phyloP scores from a whole-genome alignment of 2,888 invertebrate species.

The Drosophila neotestacea region DNA sequence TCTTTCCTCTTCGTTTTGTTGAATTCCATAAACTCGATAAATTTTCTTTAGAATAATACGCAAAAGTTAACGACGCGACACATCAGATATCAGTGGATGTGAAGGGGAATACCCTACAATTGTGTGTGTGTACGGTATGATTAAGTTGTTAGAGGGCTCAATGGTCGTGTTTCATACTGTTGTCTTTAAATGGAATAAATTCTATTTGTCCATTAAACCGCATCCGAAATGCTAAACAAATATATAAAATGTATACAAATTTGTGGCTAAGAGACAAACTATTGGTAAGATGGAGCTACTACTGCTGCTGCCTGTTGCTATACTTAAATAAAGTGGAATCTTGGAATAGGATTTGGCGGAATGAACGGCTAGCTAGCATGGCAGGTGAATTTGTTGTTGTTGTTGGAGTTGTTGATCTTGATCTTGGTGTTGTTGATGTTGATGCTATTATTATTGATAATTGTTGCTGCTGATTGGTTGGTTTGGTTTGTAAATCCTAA shows the following conservation, averaged over 20 bases:
- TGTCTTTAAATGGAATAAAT: slow-evolving; percentile 62
- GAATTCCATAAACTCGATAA: slow-evolving; percentile 33
- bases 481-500: slow-evolving; percentile 82
- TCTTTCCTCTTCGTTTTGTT: slow-evolving; percentile 17
- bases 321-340: slow-evolving; percentile 42
- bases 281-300: slow-evolving; percentile 12
- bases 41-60: slow-evolving; percentile 71
- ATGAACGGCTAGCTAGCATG: slow-evolving; percentile 72
- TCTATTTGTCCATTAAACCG: slow-evolving; percentile 27
- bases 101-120: slow-evolving; percentile 29
- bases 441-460: slow-evolving; percentile 15
- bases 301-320: slow-evolving; percentile 19
- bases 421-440: slow-evolving; percentile 25
- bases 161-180: slow-evolving; percentile 42
- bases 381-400: slow-evolving; percentile 54
- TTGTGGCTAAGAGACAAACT: slow-evolving; percentile 38
- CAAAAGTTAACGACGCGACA: slow-evolving; percentile 52
- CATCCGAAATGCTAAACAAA: slow-evolving; percentile 45
- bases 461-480: slow-evolving; percentile 10
- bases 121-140: slow-evolving; percentile 25
- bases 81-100: slow-evolving; percentile 17
- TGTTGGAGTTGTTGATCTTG: too few relatives aligned
- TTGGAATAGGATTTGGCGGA: slow-evolving; percentile 71
- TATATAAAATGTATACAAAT: slow-evolving; percentile 34
- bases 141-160: slow-evolving; percentile 11